Percentiles rank a stretch among this genome's conserved stretches.
These are phyloP conservation scores for Drosophila fulvimacula DNA, from an alignment of 2,888 invertebrate genomes.

Conservation along the genomic window DNA sequence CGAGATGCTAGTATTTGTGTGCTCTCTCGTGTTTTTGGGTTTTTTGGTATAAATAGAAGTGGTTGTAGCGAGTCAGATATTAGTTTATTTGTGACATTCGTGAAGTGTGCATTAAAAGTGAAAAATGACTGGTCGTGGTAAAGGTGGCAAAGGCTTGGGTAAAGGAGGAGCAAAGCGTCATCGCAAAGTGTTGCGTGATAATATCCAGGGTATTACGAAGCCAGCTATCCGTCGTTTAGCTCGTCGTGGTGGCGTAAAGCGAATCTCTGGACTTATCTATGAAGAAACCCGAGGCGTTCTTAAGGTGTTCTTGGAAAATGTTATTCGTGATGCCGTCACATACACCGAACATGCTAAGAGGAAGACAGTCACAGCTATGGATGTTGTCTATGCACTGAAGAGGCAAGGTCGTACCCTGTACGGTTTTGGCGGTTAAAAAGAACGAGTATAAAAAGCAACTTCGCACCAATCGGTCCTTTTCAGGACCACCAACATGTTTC, in stretches of 20 bases:
- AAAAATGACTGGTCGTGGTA: constrained; percentile 91
- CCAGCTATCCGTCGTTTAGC: constrained; percentile 91
- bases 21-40: not conserved
- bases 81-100: constrained; percentile 1
- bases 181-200: constrained; percentile 92
- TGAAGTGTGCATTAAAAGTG: constrained; percentile 87
- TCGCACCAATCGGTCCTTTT: no score
- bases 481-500: no score
- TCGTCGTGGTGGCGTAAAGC: constrained; percentile 89
- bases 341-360: constrained; percentile 22
- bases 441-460: no score
- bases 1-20: not conserved
- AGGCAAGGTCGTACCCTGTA: constrained; percentile 91
- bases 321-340: constrained; percentile 88
- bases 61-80: no score
- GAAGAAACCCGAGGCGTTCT: constrained; percentile 92
- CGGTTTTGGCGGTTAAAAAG: constrained; percentile 32
- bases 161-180: constrained; percentile 94
- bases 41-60: constrained; percentile 8
- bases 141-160: constrained; percentile 91
- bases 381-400: constrained; percentile 92
- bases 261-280: constrained; percentile 91
- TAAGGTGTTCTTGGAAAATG: constrained; percentile 89
- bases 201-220: constrained; percentile 87
- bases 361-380: constrained; percentile 22